Percentiles rank a stretch among this genome's conserved stretches.
These are phyloP conservation scores for Argyra leucocephala DNA, from an alignment of 2,888 invertebrate genomes.

Conservation along the genomic window DNA sequence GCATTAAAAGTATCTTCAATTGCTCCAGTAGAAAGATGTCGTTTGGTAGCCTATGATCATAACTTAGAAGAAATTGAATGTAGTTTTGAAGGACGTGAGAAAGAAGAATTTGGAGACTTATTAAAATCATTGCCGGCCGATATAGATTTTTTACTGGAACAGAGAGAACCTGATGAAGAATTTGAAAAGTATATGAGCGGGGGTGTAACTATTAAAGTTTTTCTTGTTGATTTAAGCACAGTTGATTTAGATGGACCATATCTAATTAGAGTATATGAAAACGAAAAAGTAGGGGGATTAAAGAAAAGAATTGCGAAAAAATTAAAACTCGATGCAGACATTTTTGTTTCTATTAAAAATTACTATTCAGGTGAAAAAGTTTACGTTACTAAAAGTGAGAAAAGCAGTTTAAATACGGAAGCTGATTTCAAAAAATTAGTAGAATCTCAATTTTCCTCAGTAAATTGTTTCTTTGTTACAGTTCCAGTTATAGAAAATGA, in stretches of 20 bases:
- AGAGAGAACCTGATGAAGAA: slow-evolving; percentile 49
- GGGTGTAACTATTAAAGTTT: slow-evolving; percentile 53
- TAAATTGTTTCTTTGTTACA: slow-evolving; percentile 53
- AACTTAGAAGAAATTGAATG: slow-evolving; percentile 52
- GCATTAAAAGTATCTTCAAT: slow-evolving; percentile 49
- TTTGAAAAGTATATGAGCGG: slow-evolving; percentile 56
- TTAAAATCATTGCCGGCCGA: slow-evolving; percentile 34
- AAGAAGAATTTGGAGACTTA: slow-evolving; percentile 42
- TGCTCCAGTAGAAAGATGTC: slow-evolving; percentile 56
- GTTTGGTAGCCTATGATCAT: slow-evolving; percentile 61
- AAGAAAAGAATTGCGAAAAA: slow-evolving; percentile 48
- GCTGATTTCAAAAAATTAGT: slow-evolving; percentile 39
- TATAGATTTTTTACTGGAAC: slow-evolving; percentile 58
- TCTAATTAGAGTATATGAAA: slow-evolving; percentile 50
- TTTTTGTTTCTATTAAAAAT: neutral
- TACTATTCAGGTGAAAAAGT: slow-evolving; percentile 35
- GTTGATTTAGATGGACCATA: slow-evolving; percentile 55
- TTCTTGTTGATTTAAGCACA: slow-evolving; percentile 50
- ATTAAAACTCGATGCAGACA: slow-evolving; percentile 39
- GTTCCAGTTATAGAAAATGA: slow-evolving; percentile 55
- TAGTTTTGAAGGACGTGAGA: slow-evolving; percentile 54
- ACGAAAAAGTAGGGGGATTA: slow-evolving; percentile 50
- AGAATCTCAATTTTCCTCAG: slow-evolving; percentile 47
- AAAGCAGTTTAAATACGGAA: slow-evolving; percentile 30
- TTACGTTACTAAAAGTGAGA: slow-evolving; percentile 43